Evolutionary conservation across 2,113 vertebrate genomes (phyloP).

Genomic region (Bungarus multicinctus): DNA sequence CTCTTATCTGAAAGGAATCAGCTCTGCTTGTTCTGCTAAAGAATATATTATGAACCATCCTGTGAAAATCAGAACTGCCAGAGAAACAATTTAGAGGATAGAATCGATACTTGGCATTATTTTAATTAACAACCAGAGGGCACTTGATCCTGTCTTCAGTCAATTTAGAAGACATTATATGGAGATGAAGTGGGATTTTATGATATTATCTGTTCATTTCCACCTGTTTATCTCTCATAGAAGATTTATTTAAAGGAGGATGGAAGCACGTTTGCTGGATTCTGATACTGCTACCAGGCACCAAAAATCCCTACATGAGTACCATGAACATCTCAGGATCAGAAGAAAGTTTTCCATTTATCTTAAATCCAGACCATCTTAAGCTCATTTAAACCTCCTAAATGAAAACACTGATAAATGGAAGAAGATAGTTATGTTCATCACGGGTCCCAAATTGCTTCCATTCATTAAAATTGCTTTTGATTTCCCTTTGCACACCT

Average conservation of each 20-base stretch:
- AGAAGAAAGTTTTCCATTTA: not conserved
- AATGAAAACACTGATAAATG: not conserved
- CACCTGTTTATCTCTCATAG: not conserved
- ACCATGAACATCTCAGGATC: not conserved
- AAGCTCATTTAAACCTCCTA: not conserved
- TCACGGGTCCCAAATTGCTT: not conserved
- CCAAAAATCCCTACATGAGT: not conserved
- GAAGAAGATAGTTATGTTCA: not conserved
- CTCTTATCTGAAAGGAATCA: too few species aligned
- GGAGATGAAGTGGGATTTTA: not conserved
- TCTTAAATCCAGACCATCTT: not conserved
- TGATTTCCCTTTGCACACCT: not conserved
- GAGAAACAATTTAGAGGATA: not conserved
- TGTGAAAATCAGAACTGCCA: accelerated
- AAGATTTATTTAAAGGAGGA: not conserved
- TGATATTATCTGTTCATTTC: not conserved
- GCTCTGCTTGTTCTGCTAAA: accelerated
- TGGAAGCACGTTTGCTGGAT: not conserved
- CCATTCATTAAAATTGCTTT: not conserved
- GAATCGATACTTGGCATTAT: conserved; percentile 4
- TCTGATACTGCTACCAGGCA: not conserved
- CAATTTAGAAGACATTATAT: conserved; percentile 23
- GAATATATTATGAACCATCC: accelerated
- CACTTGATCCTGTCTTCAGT: not conserved
- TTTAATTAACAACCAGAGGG: conserved; percentile 15